These are phyloP conservation scores for Plecotus auritus DNA, from an alignment of 2,113 vertebrate genomes.

Conservation along the genomic window DNA sequence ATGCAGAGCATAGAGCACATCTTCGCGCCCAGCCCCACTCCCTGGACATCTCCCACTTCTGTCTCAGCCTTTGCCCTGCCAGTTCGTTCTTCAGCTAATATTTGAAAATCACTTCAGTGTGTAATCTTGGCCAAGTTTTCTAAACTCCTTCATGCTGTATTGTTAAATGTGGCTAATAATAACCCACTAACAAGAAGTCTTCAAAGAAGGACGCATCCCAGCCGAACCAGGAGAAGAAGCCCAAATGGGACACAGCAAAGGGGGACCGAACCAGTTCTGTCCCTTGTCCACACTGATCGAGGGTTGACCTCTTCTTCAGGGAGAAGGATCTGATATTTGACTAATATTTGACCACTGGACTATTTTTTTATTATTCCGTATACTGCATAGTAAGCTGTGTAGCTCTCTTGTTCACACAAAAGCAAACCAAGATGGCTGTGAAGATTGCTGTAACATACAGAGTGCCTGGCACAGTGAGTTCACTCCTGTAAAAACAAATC, in stretches of 20 bases:
- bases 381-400: not conserved
- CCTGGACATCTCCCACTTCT: not conserved
- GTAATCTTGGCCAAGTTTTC: not conserved
- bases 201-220: not conserved
- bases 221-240: not conserved
- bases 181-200: not conserved
- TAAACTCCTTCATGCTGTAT: not conserved
- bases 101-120: not conserved
- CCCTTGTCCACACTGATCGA: not conserved
- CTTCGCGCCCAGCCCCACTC: not conserved
- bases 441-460: not conserved
- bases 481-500: not conserved
- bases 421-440: not conserved
- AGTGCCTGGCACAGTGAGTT: not conserved
- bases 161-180: not conserved
- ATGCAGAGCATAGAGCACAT: accelerated
- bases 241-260: not conserved
- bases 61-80: not conserved
- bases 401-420: not conserved
- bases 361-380: not conserved
- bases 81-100: not conserved
- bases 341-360: not conserved
- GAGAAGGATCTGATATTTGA: not conserved
- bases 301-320: not conserved
- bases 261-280: not conserved